phyloP scores from a whole-genome alignment of 2,797 vertebrate species.

The Mionectes olivaceus region DNA sequence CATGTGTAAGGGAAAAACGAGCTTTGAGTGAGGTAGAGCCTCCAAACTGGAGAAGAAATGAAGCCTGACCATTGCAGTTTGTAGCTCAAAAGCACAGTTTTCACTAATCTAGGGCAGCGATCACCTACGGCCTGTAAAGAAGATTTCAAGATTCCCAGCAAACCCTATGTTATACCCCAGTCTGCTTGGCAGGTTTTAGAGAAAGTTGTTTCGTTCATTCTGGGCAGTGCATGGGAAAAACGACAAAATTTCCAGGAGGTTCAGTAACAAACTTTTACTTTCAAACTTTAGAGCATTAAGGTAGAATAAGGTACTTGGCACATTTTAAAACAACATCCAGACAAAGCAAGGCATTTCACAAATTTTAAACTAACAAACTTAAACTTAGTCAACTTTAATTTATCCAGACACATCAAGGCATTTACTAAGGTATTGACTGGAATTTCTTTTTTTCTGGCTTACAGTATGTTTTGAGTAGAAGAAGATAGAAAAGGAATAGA shows the following conservation, averaged over 20 bases:
- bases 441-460: not conserved
- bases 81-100: not conserved
- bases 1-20: not conserved
- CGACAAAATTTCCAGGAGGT: not conserved
- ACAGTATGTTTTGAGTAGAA: not conserved
- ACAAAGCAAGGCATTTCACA: not conserved
- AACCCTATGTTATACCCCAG: not conserved
- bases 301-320: not conserved
- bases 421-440: not conserved
- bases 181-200: not conserved
- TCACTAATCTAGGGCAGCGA: not conserved
- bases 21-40: not conserved
- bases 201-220: not conserved
- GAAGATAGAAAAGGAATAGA: not conserved
- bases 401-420: not conserved
- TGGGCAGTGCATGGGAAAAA: rapidly evolving
- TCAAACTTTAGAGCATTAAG: not conserved
- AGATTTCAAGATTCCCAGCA: not conserved
- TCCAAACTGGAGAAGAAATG: not conserved
- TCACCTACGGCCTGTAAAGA: not conserved
- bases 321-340: not conserved
- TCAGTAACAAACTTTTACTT: not conserved
- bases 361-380: not conserved
- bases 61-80: not conserved
- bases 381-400: not conserved